phyloP scores from a whole-genome alignment of 2,797 vertebrate species.

The Bradypodion ventrale region DNA sequence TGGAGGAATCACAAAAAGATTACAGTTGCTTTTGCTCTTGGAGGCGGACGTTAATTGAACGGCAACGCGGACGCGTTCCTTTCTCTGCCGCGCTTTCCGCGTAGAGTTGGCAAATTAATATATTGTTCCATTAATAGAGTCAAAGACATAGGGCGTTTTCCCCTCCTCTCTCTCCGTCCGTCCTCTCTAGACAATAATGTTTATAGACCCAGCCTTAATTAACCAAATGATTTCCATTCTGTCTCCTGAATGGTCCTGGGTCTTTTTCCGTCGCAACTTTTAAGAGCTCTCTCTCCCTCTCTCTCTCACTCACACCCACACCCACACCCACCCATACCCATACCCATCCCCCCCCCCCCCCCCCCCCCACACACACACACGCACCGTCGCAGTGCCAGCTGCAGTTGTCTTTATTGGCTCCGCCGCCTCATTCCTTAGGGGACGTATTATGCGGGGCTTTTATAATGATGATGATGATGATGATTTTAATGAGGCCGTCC shows the following conservation, averaged over 20 bases:
- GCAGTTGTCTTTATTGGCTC: conserved; percentile 79
- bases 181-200: conserved; percentile 29
- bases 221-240: conserved; percentile 74
- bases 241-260: conserved; percentile 63
- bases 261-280: conserved; percentile 61
- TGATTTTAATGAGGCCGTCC: not conserved
- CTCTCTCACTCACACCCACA: not conserved
- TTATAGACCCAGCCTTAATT: conserved; percentile 72
- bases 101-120: not conserved
- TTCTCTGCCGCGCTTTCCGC: not conserved
- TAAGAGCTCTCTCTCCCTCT: conserved; percentile 23
- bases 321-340: not conserved
- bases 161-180: no score
- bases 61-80: not conserved
- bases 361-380: no score
- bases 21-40: not conserved
- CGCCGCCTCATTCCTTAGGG: conserved; percentile 78
- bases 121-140: not conserved
- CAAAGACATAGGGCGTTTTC: not conserved
- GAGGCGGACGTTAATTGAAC: not conserved
- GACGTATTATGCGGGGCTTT: conserved; percentile 74
- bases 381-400: conserved; percentile 74
- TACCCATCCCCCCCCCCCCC: no score
- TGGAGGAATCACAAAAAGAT: not conserved
- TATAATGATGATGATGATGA: not conserved